These are phyloP conservation scores for Pyrrhia umbra DNA, from an alignment of 2,888 invertebrate genomes.

Conservation along the genomic window DNA sequence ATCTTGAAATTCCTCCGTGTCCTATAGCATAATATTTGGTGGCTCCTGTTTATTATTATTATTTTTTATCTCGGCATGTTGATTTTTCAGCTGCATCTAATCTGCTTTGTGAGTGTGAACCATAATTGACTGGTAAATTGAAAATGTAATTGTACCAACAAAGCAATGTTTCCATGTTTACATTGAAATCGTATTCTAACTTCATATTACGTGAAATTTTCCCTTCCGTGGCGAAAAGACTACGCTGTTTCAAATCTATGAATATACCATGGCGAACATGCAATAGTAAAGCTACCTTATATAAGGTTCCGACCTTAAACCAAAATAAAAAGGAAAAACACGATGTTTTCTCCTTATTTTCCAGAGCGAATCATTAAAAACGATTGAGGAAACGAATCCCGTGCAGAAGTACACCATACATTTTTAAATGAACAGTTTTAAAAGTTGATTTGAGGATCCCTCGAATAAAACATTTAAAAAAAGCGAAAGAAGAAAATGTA, in stretches of 20 bases:
- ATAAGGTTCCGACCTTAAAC: constrained; percentile 44
- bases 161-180: background rate
- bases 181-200: background rate
- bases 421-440: constrained; percentile 39
- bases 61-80: too few relatives aligned
- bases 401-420: constrained; percentile 29
- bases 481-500: constrained; percentile 6
- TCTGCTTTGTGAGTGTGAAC: too few relatives aligned
- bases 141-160: background rate
- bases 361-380: constrained; percentile 52
- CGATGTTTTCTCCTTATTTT: constrained; percentile 34
- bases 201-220: background rate
- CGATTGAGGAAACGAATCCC: constrained; percentile 46
- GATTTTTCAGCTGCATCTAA: too few relatives aligned
- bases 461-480: constrained; percentile 32
- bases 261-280: constrained; percentile 42
- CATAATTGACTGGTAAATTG: too few relatives aligned
- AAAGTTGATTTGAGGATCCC: constrained; percentile 26
- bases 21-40: too few relatives aligned
- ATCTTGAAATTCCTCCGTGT: too few relatives aligned
- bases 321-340: constrained; percentile 39
- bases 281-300: constrained; percentile 43
- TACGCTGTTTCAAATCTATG: constrained; percentile 25
- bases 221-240: background rate
- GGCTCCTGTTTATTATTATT: too few relatives aligned